Percentiles rank a stretch among this genome's conserved stretches.
phyloP scores from a whole-genome alignment of 1,140 invertebrate genomes.

The Choristoneura fumiferana region DNA sequence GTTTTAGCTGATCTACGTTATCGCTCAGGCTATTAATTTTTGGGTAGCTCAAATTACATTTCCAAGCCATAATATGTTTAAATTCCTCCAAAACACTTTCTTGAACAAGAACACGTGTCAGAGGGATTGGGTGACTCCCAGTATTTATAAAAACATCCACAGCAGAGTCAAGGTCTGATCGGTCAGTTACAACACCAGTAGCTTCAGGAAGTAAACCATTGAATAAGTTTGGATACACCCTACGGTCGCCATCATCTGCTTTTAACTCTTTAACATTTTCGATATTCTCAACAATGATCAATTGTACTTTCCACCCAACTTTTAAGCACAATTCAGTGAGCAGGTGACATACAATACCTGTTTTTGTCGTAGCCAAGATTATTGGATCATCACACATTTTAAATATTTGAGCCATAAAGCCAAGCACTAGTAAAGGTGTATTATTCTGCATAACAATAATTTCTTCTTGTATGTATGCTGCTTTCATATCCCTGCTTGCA shows the following conservation, averaged over 20 bases:
- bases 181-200: background rate
- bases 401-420: constrained; percentile 7
- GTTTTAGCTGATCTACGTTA: too few species aligned
- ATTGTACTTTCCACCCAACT: background rate
- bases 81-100: constrained; percentile 11
- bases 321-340: background rate
- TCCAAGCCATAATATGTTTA: background rate
- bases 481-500: constrained; percentile 4
- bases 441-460: background rate
- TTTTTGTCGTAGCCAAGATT: background rate
- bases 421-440: background rate
- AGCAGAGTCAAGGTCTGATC: constrained; percentile 1
- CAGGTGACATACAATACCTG: background rate
- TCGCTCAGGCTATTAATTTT: too few species aligned
- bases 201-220: background rate
- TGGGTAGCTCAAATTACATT: background rate
- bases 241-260: background rate
- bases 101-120: background rate
- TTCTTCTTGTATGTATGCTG: constrained; percentile 5
- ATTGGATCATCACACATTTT: constrained; percentile 8
- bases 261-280: background rate
- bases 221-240: constrained; percentile 6
- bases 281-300: background rate
- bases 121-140: background rate
- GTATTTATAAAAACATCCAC: background rate